Evolutionary conservation across 2,888 invertebrate species (phyloP).

Genomic region (Trachelus stipa): DNA sequence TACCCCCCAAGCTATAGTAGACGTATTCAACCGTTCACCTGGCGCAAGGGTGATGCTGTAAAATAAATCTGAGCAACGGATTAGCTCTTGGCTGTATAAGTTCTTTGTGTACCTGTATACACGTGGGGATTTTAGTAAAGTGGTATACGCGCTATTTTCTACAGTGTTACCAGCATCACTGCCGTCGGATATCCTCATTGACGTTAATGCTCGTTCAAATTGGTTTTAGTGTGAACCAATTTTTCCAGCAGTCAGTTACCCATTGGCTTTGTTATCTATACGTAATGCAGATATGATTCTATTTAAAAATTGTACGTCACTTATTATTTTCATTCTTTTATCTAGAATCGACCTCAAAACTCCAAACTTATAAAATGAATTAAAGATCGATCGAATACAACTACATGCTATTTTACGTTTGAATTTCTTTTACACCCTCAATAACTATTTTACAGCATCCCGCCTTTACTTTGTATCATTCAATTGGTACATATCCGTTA

Average conservation of each 20-base stretch:
- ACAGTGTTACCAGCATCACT: neutral
- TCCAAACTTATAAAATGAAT: too few relatives aligned
- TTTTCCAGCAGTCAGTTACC: neutral
- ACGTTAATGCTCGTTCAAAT: slow-evolving; percentile 48
- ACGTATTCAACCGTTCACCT: neutral
- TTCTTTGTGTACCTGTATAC: neutral
- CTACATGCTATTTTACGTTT: neutral
- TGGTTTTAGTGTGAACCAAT: slow-evolving; percentile 11
- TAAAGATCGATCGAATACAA: neutral
- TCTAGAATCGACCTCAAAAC: too few relatives aligned
- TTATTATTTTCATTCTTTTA: too few relatives aligned
- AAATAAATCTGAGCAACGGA: slow-evolving; percentile 55
- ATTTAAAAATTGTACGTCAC: too few relatives aligned
- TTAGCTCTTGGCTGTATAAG: slow-evolving; percentile 33
- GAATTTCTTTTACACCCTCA: neutral
- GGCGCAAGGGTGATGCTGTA: slow-evolving; percentile 45
- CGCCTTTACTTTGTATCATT: neutral
- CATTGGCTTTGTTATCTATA: neutral
- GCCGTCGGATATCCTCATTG: slow-evolving; percentile 24
- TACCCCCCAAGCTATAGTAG: slow-evolving; percentile 22
- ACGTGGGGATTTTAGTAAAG: neutral
- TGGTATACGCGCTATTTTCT: neutral
- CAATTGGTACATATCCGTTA: neutral
- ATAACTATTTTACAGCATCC: neutral
- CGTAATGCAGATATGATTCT: neutral